A percentile compares a stretch with the other conserved stretches of the same genome.
Evolutionary conservation across 2,797 vertebrate genomes (phyloP).

Genomic region (Melanotaenia nigrans): DNA sequence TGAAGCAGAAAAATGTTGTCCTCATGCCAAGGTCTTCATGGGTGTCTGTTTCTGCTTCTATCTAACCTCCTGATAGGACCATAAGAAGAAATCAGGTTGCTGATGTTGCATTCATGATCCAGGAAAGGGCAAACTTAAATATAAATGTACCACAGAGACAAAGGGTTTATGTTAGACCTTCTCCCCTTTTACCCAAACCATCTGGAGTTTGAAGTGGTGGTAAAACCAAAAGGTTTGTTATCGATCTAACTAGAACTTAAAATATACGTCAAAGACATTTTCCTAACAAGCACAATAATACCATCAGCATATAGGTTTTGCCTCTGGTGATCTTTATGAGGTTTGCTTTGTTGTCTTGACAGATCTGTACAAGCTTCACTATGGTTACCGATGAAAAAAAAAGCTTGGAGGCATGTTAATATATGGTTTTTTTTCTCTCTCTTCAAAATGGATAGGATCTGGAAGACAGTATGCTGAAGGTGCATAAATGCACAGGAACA

Average conservation of each 20-base stretch:
- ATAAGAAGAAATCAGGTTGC: constrained; percentile 50
- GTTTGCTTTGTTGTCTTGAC: constrained; percentile 42
- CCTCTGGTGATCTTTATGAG: constrained; percentile 35
- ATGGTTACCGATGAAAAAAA: constrained; percentile 35
- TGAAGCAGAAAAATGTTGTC: constrained; percentile 58
- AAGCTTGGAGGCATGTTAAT: constrained; percentile 57
- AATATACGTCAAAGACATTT: constrained; percentile 28
- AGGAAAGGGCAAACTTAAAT: constrained; percentile 26
- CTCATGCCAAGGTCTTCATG: constrained; percentile 62
- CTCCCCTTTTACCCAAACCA: background rate
- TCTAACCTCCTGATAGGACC: constrained; percentile 42
- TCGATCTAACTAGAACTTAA: constrained; percentile 16
- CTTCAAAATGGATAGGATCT: constrained; percentile 45
- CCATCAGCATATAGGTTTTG: constrained; percentile 31
- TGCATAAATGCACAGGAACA: constrained; percentile 44
- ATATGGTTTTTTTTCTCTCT: constrained; percentile 16
- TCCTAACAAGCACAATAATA: constrained; percentile 20
- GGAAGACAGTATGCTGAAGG: constrained; percentile 63
- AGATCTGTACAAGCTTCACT: constrained; percentile 46
- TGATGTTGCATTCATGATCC: constrained; percentile 41
- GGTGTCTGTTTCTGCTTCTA: constrained; percentile 43
- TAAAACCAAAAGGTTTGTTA: constrained; percentile 33
- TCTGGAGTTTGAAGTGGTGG: constrained; percentile 57
- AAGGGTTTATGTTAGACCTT: background rate
- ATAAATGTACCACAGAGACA: background rate